Conservation (phyloP, 2,797 vertebrate species). For the Coreius guichenoti region DNA sequence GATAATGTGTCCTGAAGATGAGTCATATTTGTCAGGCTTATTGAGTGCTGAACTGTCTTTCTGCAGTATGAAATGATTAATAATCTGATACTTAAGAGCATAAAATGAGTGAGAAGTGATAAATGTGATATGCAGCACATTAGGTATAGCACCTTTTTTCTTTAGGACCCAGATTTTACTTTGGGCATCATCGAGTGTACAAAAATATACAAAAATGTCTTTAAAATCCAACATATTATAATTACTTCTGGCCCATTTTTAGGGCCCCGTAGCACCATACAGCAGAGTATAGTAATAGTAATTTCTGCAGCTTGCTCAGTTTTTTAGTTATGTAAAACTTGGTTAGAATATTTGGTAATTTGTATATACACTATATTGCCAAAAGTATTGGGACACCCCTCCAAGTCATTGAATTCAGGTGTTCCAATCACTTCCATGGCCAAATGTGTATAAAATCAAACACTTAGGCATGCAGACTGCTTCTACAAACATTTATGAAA, state of each 20-base stretch:
- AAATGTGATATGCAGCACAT: neutral
- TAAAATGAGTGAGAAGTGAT: neutral
- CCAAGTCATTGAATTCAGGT: too few relatives aligned
- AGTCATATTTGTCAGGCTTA: conserved; percentile 11
- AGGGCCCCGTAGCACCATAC: neutral
- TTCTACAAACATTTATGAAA: too few relatives aligned
- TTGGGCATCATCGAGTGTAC: neutral
- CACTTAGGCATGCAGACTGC: too few relatives aligned
- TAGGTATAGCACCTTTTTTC: neutral
- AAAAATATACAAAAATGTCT: conserved; percentile 1
- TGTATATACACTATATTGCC: neutral
- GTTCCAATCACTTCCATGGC: too few relatives aligned
- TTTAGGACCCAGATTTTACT: conserved; percentile 4
- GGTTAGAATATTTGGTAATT: neutral
- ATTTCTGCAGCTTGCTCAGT: neutral
- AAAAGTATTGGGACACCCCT: too few relatives aligned
- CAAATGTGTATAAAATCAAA: too few relatives aligned
- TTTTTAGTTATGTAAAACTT: neutral
- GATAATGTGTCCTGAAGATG: conserved; percentile 23
- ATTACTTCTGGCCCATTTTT: neutral
- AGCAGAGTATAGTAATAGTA: neutral
- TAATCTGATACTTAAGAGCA: neutral
- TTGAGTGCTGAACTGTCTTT: neutral
- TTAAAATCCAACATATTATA: conserved; percentile 5
- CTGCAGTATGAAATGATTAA: conserved; percentile 14